phyloP scores from a whole-genome alignment of 2,888 invertebrate species.

The Lasiommata megera region DNA sequence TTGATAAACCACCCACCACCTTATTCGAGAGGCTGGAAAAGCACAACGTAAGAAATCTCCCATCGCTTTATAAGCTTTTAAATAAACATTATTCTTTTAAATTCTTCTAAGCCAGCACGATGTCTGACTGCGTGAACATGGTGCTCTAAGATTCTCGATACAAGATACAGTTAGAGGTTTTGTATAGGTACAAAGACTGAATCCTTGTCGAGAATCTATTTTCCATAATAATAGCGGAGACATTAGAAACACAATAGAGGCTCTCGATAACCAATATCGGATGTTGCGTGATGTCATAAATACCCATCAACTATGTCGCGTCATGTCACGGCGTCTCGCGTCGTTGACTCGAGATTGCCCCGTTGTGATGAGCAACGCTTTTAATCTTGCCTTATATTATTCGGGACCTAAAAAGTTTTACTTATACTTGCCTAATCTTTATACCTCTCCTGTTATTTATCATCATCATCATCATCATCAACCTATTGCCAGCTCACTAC shows the following conservation, averaged over 20 bases:
- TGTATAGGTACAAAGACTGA: background rate
- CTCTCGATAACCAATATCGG: conserved; percentile 19
- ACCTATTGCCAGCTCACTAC: too few relatives aligned
- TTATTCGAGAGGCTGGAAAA: too few relatives aligned
- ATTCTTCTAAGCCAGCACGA: too few relatives aligned
- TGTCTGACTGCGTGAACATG: too few relatives aligned
- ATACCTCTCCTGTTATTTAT: too few relatives aligned
- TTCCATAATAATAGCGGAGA: conserved; percentile 12
- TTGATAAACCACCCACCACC: too few relatives aligned
- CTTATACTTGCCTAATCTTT: too few relatives aligned
- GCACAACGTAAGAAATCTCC: too few relatives aligned
- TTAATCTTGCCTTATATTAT: conserved; percentile 2
- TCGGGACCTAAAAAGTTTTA: background rate
- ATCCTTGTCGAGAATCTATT: conserved; percentile 3
- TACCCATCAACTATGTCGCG: conserved; percentile 12
- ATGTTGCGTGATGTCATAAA: conserved; percentile 19
- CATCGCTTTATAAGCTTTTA: too few relatives aligned
- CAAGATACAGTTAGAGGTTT: background rate
- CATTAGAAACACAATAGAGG: conserved; percentile 6
- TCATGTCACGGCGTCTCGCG: conserved; percentile 16
- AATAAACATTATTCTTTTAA: too few relatives aligned
- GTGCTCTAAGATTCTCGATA: background rate
- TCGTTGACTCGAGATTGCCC: conserved; percentile 21
- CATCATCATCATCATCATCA: too few relatives aligned
- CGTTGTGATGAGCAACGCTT: conserved; percentile 10